Evolutionary conservation across 2,113 vertebrate genomes (phyloP).

Genomic region (Heptranchias perlo): DNA sequence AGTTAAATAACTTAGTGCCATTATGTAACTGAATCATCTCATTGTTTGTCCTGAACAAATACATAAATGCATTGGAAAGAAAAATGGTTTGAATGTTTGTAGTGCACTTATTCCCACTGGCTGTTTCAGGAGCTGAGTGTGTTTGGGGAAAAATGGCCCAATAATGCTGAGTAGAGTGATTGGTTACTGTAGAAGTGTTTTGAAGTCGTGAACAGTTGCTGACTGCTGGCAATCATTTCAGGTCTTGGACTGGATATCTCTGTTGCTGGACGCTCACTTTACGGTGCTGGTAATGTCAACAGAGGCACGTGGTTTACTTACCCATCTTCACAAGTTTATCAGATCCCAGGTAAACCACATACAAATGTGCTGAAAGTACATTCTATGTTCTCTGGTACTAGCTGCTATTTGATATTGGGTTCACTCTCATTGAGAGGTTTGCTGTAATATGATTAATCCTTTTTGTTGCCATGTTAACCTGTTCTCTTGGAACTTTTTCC

Average conservation of each 20-base stretch:
- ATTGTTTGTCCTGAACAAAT: not conserved
- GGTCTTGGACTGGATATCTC: conserved; percentile 92
- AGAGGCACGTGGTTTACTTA: conserved; percentile 73
- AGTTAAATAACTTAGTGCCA: not conserved
- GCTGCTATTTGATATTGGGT: not conserved
- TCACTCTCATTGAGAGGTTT: not conserved
- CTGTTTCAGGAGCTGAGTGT: not conserved
- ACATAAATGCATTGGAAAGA: not conserved
- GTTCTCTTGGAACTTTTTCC: not conserved
- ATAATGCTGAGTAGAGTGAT: not conserved
- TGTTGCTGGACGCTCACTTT: conserved; percentile 88
- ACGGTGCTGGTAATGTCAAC: conserved; percentile 83
- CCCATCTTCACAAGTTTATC: conserved; percentile 74
- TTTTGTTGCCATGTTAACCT: not conserved
- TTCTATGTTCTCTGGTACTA: not conserved
- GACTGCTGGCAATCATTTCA: conserved; percentile 45
- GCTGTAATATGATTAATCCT: not conserved
- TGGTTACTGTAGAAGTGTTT: not conserved
- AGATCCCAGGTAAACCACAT: conserved; percentile 74
- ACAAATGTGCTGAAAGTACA: not conserved
- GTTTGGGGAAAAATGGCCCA: not conserved
- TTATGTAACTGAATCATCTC: not conserved
- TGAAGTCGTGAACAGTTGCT: not conserved
- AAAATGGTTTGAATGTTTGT: not conserved
- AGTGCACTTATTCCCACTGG: not conserved